Evolutionary conservation across 2,888 invertebrate genomes (phyloP).

Genomic region (Rhingia rostrata): DNA sequence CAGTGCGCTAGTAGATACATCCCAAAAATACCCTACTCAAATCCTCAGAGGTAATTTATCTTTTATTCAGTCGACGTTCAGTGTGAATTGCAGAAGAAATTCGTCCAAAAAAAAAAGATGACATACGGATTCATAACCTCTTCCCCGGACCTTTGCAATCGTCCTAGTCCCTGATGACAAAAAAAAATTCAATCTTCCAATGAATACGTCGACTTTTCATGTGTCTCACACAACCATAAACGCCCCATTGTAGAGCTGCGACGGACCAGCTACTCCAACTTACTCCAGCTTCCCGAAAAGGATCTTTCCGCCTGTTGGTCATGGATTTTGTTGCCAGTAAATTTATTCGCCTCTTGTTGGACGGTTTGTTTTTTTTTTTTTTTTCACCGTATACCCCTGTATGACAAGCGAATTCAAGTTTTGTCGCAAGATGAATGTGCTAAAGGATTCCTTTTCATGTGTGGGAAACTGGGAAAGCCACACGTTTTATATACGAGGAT

Average conservation of each 20-base stretch:
- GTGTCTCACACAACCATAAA: constrained; percentile 66
- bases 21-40: constrained; percentile 30
- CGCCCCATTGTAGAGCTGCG: constrained; percentile 48
- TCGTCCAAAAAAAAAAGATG: constrained; percentile 24
- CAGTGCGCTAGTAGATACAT: constrained; percentile 5
- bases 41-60: constrained; percentile 72
- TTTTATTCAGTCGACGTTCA: constrained; percentile 69
- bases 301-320: constrained; percentile 64
- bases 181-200: constrained; percentile 19
- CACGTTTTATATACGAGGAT: constrained; percentile 11
- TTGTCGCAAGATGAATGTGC: constrained; percentile 53
- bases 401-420: constrained; percentile 42
- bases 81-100: constrained; percentile 64
- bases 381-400: not conserved
- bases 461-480: constrained; percentile 27
- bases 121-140: constrained; percentile 44
- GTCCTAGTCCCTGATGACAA: not conserved
- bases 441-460: constrained; percentile 45
- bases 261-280: constrained; percentile 3
- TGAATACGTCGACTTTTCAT: constrained; percentile 63
- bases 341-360: constrained; percentile 58
- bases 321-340: constrained; percentile 48
- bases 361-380: constrained; percentile 8
- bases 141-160: constrained; percentile 14
- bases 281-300: constrained; percentile 11